Evolutionary conservation across 1,140 invertebrate species (phyloP).

Genomic region (Cotesia chilonis): DNA sequence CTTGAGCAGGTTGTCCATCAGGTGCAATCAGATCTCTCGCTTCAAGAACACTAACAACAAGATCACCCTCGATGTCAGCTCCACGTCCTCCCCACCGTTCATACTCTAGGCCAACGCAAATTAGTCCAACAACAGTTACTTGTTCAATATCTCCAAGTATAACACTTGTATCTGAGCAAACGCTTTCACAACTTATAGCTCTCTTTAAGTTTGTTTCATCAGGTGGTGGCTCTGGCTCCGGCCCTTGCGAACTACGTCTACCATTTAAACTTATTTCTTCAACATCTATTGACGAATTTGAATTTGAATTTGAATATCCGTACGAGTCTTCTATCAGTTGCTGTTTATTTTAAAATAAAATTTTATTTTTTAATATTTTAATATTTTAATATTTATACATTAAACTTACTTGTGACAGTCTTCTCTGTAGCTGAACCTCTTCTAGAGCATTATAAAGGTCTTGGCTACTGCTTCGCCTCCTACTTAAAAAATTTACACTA

Average conservation of each 20-base stretch:
- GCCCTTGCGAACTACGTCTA: conserved; percentile 50
- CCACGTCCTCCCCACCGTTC: conserved; percentile 69
- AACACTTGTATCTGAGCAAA: conserved; percentile 83
- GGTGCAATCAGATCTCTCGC: conserved; percentile 75
- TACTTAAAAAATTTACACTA: conserved; percentile 14
- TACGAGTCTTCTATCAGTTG: conserved; percentile 54
- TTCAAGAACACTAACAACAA: conserved; percentile 79
- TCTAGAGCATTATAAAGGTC: conserved; percentile 55
- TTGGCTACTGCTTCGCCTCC: conserved; percentile 55
- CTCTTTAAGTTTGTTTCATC: conserved; percentile 67
- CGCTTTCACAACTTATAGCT: conserved; percentile 83
- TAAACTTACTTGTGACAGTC: conserved; percentile 53
- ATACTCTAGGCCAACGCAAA: conserved; percentile 81
- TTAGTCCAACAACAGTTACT: conserved; percentile 75
- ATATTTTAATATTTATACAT: background rate
- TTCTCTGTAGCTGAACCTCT: conserved; percentile 54
- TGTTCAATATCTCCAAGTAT: conserved; percentile 76
- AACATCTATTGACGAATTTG: conserved; percentile 37
- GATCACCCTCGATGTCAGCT: conserved; percentile 73
- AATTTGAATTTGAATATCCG: conserved; percentile 28
- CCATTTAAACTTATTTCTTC: conserved; percentile 45
- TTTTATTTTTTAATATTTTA: background rate
- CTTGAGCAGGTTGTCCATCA: conserved; percentile 71
- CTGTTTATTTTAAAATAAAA: conserved; percentile 21
- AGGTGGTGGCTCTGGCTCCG: conserved; percentile 55